Evolutionary conservation across 2,888 invertebrate genomes (phyloP), one percentile per base, ranked within the genome.

Genomic region (Nebria salina): DNA sequence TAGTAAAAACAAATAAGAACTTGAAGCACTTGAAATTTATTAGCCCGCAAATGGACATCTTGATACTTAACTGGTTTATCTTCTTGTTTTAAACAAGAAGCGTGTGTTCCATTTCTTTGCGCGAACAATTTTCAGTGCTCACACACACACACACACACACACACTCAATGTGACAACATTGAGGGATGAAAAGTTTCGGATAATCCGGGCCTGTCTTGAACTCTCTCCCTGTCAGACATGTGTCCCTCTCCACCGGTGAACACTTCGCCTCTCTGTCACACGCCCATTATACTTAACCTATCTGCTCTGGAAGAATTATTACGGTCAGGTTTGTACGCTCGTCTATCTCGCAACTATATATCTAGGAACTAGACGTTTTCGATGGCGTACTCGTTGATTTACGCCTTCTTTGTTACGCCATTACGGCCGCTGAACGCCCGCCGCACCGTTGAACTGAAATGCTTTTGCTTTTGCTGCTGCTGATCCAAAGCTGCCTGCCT

Each of bases 211-310:
- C 76, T 76, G 76, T 68, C 66, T 42, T 42, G n/a, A 54, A 54
- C 54, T 54, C 54, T 54, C 54, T 54, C 54, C 54, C 54, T 54
- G 54, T 25, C 68, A 26, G 65, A 68, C 76, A 68, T 26, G 43
- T 75, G 76, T 68, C 76, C 68, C 68, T 65, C 76, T 42, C 72
- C 75, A 66, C 75, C 78, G 68, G 66, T 74, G 75, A 81, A 75
- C 65, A 77, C 80, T 66, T 66, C 82, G 75, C 85, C 84, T 83
- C 83, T 84, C 83, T 84, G 84, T 84, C 85, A 85, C 85, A 84
- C 84, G 85, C 84, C 86, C 85, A 86, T 86, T 86, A 86, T 86
- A 85, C 86, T 86, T 85, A 86, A 85, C 85, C 85, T 85, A 86
- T 85, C 85, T 85, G 84, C 84, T 84, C 82, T 81, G 81, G 85